Evolutionary conservation across 2,113 vertebrate genomes (phyloP), one percentile per base, ranked within the genome.

Genomic region (zebrafish (Danio rerio)): DNA sequence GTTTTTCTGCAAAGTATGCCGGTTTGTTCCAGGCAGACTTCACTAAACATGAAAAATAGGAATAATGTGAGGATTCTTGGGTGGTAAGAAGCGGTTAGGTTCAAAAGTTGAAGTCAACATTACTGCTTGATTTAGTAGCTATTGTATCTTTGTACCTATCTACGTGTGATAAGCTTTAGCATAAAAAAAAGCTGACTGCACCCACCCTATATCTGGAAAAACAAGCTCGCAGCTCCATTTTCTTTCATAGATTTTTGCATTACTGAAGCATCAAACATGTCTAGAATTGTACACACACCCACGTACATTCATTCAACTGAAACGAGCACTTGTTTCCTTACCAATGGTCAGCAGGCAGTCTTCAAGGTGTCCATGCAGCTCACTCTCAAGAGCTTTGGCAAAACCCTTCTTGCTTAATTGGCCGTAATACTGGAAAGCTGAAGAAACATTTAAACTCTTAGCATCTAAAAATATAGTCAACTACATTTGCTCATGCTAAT

Each of bases 1-100:
- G 94, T 56, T 95, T 97, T 91, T 98, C 97, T 47, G 96, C 96
- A 86, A 98, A 99, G 92, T 94, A 96, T 55, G 94, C 93, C 0
- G 97, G 94, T 21, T 90, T 96, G 93, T 92, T 96, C 86, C 95
- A 95, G 79, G 95, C 94, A 92, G 94, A 95, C 85, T 97, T 98
- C 21, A 96, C 97, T 99, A 81, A 93, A 86, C 10, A 69, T 31
- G 40, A 83, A 69, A 80, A 70, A 71, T 70, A 31, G 74, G 49
- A 71, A 52, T 16, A 7, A 9, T 52, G 12, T 31, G 10, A 52
- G 69, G 11, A 52, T 52, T 52, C 6, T 13, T 45, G 13, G n/a
- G 5, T 52, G 0, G 18, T n/a, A 52, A 71, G 20, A 71, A 13
- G 12, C 9, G n/a, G 6, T 6, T 18, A 4, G 15, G 18, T 50